Evolutionary conservation across 2,113 vertebrate genomes (phyloP).

Genomic region (Corythaeola cristata): DNA sequence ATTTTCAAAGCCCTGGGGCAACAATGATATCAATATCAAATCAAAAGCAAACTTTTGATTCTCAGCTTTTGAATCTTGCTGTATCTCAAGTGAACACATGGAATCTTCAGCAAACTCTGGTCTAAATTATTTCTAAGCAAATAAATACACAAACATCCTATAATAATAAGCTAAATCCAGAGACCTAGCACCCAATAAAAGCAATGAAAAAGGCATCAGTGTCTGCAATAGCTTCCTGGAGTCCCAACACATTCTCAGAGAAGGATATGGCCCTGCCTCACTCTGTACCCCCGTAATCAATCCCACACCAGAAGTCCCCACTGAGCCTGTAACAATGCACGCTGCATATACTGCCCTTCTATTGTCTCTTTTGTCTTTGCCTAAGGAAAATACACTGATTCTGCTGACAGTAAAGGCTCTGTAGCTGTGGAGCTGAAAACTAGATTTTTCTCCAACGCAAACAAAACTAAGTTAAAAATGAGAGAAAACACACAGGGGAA

Average conservation of each 20-base stretch:
- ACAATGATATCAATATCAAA: not conserved
- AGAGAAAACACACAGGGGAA: not conserved
- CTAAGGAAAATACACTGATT: constrained; percentile 42
- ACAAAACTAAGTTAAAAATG: not conserved
- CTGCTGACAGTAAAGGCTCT: constrained; percentile 24
- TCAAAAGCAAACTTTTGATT: not conserved
- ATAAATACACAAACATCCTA: not conserved
- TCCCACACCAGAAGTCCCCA: constrained; percentile 16
- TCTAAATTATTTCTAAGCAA: constrained; percentile 1
- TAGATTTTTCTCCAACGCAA: constrained; percentile 1
- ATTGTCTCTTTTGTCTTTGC: constrained; percentile 31
- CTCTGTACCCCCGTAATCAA: not conserved
- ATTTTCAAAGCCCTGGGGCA: not conserved
- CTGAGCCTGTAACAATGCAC: constrained; percentile 38
- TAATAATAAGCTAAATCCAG: constrained; percentile 2
- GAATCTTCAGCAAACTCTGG: not conserved
- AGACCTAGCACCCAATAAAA: constrained; percentile 1
- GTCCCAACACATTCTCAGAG: not conserved
- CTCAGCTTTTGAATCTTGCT: not conserved
- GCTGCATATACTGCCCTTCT: not conserved
- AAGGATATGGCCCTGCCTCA: not conserved
- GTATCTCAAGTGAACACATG: not conserved
- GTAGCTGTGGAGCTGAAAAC: not conserved
- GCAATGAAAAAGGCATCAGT: not conserved
- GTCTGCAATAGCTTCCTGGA: constrained; percentile 1